Evolutionary conservation across 35 echinoderm and acorn worm species (phyloP), one percentile per base, ranked within the genome.

Genomic region (Stichopus chloronotus): DNA sequence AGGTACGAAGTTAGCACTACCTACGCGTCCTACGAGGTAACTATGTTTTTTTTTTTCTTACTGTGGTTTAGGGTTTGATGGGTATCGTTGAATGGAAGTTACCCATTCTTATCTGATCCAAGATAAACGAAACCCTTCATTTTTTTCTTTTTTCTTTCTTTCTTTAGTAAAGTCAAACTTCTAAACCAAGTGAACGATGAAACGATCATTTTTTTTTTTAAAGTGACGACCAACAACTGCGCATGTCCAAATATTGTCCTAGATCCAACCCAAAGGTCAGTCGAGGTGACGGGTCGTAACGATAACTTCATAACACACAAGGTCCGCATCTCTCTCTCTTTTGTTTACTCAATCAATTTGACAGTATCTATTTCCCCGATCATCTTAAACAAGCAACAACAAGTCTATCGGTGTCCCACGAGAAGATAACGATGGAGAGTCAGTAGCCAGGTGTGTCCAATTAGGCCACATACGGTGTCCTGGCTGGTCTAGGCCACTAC

Each of bases 241-340:
- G 82, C 82, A 85, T 85, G 82, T 85, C 82, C 24, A 85, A 85
- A 85, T 85, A 85, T 85, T 85, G 82, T 85, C 82, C 53, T 58
- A 85, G 82, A 85, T 85, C 55, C 57, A 22, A 20, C 56, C 22
- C 30, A 43, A 58, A 85, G 82, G 82, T 85, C 82, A 85, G 82
- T 25, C 82, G 58, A 85, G 82, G 82, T 85, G 57, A 85, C 54
- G 20, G 55, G 4, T 58, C 55, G 13, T n/a, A 58, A 85, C 82
- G 23, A 85, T 59, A 85, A 85, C 82, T 85, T 85, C 56, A 85
- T 85, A 85, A 85, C 55, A 85, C 30, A 43, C 82, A 58, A 85
- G 82, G 82, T 58, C 52, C 82, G 56, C 58, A 85, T 85, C 82
- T 85, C 57, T 56, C 82, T 19, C n/a, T 85, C 17, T 43, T 43